A percentile compares a stretch with the other conserved stretches of the same genome.
Evolutionary conservation across 2,113 vertebrate genomes (phyloP).

Genomic region (Dunckerocampus dactyliophorus): DNA sequence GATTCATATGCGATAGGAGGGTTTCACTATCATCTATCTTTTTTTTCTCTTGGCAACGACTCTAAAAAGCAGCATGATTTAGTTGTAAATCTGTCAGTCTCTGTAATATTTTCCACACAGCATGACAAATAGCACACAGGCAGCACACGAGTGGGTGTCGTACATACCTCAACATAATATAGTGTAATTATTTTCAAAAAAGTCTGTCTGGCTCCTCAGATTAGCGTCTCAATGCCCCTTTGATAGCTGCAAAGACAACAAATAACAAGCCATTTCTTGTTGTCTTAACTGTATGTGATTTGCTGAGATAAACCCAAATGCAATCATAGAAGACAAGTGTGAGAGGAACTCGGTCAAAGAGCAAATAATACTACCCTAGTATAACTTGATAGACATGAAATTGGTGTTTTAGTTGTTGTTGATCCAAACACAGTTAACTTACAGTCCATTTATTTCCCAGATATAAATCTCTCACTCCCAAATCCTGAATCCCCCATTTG

Average conservation of each 20-base stretch:
- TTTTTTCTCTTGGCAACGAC: slow-evolving; percentile 47
- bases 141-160: slow-evolving; percentile 44
- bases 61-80: slow-evolving; percentile 52
- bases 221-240: slow-evolving; percentile 16
- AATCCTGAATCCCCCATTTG: not conserved
- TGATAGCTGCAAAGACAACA: slow-evolving; percentile 4
- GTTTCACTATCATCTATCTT: slow-evolving; percentile 50
- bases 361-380: not conserved
- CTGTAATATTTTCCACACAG: slow-evolving; percentile 54
- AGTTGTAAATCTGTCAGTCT: slow-evolving; percentile 59
- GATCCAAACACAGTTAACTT: not conserved
- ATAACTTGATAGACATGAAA: not conserved
- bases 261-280: slow-evolving; percentile 14
- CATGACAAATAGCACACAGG: slow-evolving; percentile 51
- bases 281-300: slow-evolving; percentile 3
- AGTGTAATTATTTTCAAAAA: slow-evolving; percentile 25
- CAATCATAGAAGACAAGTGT: not conserved
- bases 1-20: slow-evolving; percentile 50
- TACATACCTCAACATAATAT: slow-evolving; percentile 36
- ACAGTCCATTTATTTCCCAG: not conserved
- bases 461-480: not conserved
- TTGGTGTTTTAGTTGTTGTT: not conserved
- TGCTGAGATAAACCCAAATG: slow-evolving; percentile 8
- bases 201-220: slow-evolving; percentile 16
- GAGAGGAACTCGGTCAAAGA: slow-evolving; percentile 1